phyloP scores from a whole-genome alignment of 2,888 invertebrate genomes.

The Candidula unifasciata region DNA sequence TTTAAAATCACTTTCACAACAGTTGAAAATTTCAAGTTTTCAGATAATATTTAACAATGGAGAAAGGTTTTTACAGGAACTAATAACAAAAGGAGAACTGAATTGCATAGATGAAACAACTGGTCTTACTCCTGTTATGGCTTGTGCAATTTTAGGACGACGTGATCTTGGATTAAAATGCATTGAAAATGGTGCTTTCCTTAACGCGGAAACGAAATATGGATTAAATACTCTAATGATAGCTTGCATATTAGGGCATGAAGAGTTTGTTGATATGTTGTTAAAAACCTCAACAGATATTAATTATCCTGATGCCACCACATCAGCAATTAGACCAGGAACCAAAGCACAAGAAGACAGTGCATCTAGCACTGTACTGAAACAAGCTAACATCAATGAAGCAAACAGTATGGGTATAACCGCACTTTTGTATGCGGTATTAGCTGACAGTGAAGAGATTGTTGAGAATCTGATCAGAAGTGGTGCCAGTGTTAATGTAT shows the following conservation, averaged over 20 bases:
- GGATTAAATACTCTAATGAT: neutral
- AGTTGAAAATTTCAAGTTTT: too few relatives aligned
- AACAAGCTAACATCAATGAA: neutral
- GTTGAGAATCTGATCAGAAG: neutral
- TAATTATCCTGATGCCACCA: too few relatives aligned
- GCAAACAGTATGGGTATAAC: neutral
- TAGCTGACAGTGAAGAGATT: neutral
- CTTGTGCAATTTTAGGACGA: neutral
- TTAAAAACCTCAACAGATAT: neutral
- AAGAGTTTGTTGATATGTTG: slow-evolving; percentile 1
- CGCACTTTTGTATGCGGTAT: neutral
- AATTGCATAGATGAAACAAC: neutral
- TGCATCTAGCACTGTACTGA: neutral
- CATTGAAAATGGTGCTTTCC: neutral
- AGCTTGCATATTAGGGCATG: neutral
- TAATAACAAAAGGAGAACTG: too few relatives aligned
- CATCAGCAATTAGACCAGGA: neutral
- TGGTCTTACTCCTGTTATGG: slow-evolving; percentile 1
- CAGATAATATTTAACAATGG: too few relatives aligned
- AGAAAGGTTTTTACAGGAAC: too few relatives aligned
- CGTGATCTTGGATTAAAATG: neutral
- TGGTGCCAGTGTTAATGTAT: neutral
- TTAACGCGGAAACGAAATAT: neutral
- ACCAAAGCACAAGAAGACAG: neutral
- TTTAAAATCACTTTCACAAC: too few relatives aligned